Percentiles rank a stretch among this genome's conserved stretches.
These are phyloP conservation scores for Paraplagusia blochii DNA, from an alignment of 2,113 vertebrate species.

Conservation along the genomic window DNA sequence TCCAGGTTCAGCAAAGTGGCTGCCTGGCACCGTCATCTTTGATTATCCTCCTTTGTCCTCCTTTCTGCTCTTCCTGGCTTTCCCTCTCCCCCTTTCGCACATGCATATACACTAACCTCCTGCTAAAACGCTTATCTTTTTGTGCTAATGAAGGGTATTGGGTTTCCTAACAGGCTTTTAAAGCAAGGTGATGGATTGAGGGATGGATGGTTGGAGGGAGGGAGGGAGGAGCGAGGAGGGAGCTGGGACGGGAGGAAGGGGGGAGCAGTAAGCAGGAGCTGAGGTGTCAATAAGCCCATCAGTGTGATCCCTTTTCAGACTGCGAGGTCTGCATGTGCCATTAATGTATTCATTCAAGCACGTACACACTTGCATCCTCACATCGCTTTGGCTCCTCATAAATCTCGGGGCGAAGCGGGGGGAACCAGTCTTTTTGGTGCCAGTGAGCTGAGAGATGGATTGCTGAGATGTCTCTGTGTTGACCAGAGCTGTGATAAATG, in stretches of 20 bases:
- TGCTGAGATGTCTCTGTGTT: conserved; percentile 63
- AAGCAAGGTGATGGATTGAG: conserved; percentile 69
- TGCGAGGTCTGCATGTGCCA: conserved; percentile 37
- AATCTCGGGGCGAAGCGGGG: conserved; percentile 65
- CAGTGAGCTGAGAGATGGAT: conserved; percentile 67
- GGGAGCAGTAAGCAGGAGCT: conserved; percentile 44
- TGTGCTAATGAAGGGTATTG: conserved; percentile 74
- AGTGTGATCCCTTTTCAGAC: conserved; percentile 54
- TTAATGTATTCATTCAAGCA: conserved; percentile 53
- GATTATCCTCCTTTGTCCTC: conserved; percentile 65
- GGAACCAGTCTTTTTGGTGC: conserved; percentile 65
- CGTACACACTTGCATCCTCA: conserved; percentile 16
- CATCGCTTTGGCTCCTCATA: conserved; percentile 43
- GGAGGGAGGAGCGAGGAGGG: conserved; percentile 48
- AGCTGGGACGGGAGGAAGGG: conserved; percentile 29
- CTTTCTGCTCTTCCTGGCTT: conserved; percentile 15
- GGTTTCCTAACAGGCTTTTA: conserved; percentile 76
- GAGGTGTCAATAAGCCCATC: conserved; percentile 70
- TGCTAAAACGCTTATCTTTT: conserved; percentile 73
- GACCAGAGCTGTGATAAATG: conserved; percentile 65
- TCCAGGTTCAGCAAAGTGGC: conserved; percentile 61
- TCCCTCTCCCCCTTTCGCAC: conserved; percentile 4
- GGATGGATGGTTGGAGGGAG: conserved; percentile 51
- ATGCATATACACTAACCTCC: conserved; percentile 15
- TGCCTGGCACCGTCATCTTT: conserved; percentile 42